Percentiles rank a stretch among this genome's conserved stretches.
Conservation (phyloP, 2,113 vertebrate genomes). For the Cyanoramphus novaezelandiae region DNA sequence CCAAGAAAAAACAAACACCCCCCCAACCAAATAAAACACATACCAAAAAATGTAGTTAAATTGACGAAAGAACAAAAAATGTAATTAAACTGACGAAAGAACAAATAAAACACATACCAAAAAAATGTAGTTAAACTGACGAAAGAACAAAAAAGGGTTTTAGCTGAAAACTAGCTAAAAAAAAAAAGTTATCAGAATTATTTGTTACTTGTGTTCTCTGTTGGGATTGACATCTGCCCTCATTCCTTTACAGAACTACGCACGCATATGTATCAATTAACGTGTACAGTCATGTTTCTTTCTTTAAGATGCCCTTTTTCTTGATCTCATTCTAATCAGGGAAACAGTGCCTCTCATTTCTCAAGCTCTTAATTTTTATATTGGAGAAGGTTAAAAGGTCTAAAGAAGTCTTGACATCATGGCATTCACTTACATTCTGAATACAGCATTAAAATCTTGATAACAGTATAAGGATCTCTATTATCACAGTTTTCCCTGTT, state of each 20-base stretch:
- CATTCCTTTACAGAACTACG: not conserved
- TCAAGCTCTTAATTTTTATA: not conserved
- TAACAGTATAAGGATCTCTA: not conserved
- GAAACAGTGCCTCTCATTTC: not conserved
- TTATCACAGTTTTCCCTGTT: not conserved
- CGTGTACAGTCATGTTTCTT: not conserved
- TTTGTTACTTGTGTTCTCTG: not conserved
- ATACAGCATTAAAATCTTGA: not conserved
- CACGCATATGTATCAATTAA: not conserved
- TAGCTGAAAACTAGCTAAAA: not conserved
- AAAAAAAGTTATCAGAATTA: not conserved
- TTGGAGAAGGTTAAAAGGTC: not conserved
- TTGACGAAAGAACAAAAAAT: not conserved
- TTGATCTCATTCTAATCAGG: accelerated
- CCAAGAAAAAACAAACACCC: not conserved
- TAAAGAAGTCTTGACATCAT: not conserved
- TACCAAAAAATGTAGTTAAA: not conserved
- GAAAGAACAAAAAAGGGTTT: not conserved
- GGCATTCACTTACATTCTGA: not conserved
- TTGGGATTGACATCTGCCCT: not conserved
- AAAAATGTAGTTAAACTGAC: not conserved
- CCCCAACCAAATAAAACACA: not conserved
- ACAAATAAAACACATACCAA: not conserved
- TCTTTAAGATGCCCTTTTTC: not conserved
- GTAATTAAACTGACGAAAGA: not conserved